Percentiles rank a stretch among this genome's conserved stretches.
Conservation (phyloP, 2,888 invertebrate species). For the Mimumesa dahlbomi region DNA sequence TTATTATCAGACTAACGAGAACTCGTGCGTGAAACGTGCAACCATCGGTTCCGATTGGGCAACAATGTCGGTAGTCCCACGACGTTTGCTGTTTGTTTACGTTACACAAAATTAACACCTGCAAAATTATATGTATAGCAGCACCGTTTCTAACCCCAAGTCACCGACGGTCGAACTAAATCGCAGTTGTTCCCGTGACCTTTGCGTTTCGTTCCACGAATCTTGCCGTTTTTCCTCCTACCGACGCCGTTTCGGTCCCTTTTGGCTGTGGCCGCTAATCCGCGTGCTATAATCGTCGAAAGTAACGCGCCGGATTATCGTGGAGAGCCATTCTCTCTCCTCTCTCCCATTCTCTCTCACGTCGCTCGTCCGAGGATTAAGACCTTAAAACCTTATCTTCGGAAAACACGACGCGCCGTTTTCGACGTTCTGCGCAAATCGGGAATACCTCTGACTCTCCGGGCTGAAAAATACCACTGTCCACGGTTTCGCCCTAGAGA, state of each 20-base stretch:
- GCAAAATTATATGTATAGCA: too few relatives aligned
- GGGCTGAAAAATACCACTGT: too few relatives aligned
- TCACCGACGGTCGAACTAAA: too few relatives aligned
- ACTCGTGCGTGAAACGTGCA: too few relatives aligned
- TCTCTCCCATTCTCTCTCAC: conserved; percentile 25
- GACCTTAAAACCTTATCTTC: conserved; percentile 66
- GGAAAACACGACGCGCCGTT: conserved; percentile 59
- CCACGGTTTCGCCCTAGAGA: conserved; percentile 2
- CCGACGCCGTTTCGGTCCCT: conserved; percentile 26
- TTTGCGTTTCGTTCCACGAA: conserved; percentile 33
- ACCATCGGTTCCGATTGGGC: too few relatives aligned
- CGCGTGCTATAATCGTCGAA: conserved; percentile 57
- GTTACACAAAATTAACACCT: too few relatives aligned
- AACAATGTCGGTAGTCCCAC: too few relatives aligned
- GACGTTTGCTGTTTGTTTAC: too few relatives aligned
- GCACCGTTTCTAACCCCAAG: conserved; percentile 6
- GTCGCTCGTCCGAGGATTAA: conserved; percentile 56
- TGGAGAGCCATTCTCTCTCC: conserved; percentile 31
- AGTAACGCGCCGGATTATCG: conserved; percentile 64
- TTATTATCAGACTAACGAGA: too few relatives aligned
- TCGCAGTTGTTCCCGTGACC: conserved; percentile 27
- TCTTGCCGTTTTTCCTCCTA: conserved; percentile 11
- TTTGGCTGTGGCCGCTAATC: conserved; percentile 51
- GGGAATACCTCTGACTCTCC: too few relatives aligned
- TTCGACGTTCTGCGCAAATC: conserved; percentile 22